Evolutionary conservation across 2,797 vertebrate genomes (phyloP), one percentile per base, ranked within the genome.

Genomic region (Acrocephalus scirpaceus): DNA sequence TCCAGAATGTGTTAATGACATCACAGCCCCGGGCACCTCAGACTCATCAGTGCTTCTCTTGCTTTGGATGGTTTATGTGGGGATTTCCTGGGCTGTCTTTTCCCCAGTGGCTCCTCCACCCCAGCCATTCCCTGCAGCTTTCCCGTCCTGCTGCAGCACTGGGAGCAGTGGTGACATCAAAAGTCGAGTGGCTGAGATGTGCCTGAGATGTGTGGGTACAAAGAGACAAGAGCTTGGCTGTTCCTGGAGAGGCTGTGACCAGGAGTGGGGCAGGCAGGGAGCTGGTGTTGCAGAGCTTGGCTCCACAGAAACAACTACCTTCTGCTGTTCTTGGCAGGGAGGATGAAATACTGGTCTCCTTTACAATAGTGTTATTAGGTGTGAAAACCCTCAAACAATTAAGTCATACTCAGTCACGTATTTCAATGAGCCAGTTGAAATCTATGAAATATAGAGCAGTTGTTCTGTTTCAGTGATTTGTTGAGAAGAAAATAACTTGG

Each of bases 1-100:
- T 87, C 74, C 77, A 81, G 60, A 91, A 81, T 57, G 51, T 92
- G 84, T 58, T 69, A 84, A 66, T 93, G 93, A 94, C 91, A 69
- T 94, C 91, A 75, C 4, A 0, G 86, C 58, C 58, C 34, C 1
- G 0, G 36, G 54, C 50, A 51, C 53, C 66, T 90, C 15, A 3
- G 56, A 20, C 75, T 23, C 2, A 1, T 66, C 23, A 29, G 65
- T 48, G 26, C 48, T 76, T 19, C 66, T 61, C 7, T 3, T 2
- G 36, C 85, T 84, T 87, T 50, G 2, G 30, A 44, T 19, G 11
- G 26, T 58, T 95, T 76, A 4, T 51, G 11, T 71, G 40, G 44
- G 66, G 45, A 7, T 53, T 44, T 70, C 18, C 56, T 83, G 34
- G 40, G 29, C 47, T 69, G 29, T 18, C 34, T 62, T 34, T 42